Percentiles rank a stretch among this genome's conserved stretches.
Evolutionary conservation across 2,888 invertebrate species (phyloP).

Genomic region (Leucophora obtusa): DNA sequence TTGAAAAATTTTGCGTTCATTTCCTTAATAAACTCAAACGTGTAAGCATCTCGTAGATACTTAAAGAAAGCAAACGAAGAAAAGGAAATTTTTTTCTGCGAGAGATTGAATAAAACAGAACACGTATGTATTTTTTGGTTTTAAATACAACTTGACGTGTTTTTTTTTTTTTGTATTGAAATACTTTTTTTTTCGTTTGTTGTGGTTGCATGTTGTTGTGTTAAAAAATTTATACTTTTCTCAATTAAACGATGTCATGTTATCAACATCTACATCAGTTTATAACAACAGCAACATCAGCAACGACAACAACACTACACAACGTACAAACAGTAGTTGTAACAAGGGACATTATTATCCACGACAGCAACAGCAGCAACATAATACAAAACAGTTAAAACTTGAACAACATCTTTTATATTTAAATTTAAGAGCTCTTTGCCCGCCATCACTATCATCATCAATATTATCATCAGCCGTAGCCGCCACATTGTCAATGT

Average conservation of each 20-base stretch:
- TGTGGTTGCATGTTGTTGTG: constrained; percentile 51
- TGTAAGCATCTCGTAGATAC: constrained; percentile 44
- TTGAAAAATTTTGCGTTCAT: constrained; percentile 57
- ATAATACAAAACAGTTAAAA: constrained; percentile 25
- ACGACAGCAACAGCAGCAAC: constrained; percentile 41
- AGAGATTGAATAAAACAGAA: background rate
- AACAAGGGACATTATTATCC: constrained; percentile 50
- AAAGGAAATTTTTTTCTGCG: background rate
- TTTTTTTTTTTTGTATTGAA: constrained; percentile 9
- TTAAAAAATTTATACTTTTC: constrained; percentile 16
- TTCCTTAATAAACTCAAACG: constrained; percentile 57
- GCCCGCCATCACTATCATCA: background rate
- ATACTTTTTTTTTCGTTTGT: constrained; percentile 13
- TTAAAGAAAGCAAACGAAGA: background rate
- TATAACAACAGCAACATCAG: constrained; percentile 51
- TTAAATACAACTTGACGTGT: background rate
- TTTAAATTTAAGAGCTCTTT: constrained; percentile 15
- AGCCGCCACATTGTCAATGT: constrained; percentile 46
- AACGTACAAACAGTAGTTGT: constrained; percentile 24
- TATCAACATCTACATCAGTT: constrained; percentile 62
- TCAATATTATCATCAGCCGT: constrained; percentile 11
- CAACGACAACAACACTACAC: constrained; percentile 43
- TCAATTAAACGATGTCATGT: constrained; percentile 66
- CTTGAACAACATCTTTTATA: constrained; percentile 49
- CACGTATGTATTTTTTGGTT: constrained; percentile 38